Percentiles rank a stretch among this genome's conserved stretches.
phyloP scores from a whole-genome alignment of 2,797 vertebrate genomes.

The Hypotaenidia philippensis region DNA sequence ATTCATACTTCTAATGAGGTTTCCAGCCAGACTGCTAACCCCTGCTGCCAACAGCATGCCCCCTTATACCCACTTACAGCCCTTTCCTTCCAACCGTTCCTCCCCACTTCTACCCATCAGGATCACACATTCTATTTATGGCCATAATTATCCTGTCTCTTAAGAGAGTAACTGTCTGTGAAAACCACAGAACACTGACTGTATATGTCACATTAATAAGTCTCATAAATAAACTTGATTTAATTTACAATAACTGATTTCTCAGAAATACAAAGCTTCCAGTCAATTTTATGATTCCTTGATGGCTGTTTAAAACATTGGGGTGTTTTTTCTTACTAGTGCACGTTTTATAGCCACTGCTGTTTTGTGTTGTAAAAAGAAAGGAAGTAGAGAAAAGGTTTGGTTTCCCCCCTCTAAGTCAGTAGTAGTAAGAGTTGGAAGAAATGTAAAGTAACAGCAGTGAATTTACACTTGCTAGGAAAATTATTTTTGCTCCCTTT shows the following conservation, averaged over 20 bases:
- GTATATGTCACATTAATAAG: constrained; percentile 49
- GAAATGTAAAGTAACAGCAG: background rate
- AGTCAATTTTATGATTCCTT: background rate
- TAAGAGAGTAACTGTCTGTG: constrained; percentile 24
- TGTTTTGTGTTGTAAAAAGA: background rate
- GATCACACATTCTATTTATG: constrained; percentile 40
- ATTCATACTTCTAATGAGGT: background rate
- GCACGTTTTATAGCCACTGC: background rate
- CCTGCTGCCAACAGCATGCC: background rate
- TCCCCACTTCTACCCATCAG: background rate
- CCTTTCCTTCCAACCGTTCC: background rate
- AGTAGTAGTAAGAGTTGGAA: background rate
- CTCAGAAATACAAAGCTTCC: constrained; percentile 6
- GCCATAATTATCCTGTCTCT: constrained; percentile 29
- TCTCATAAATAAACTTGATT: constrained; percentile 52
- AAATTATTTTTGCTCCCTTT: constrained; percentile 17
- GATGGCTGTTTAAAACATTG: background rate
- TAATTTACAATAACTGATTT: constrained; percentile 32
- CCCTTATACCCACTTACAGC: background rate
- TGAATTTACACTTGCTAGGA: background rate
- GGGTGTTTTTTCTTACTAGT: background rate
- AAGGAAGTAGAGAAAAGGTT: background rate
- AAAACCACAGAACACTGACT: background rate
- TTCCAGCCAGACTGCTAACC: background rate
- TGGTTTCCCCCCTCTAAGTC: background rate